A percentile compares a stretch with the other conserved stretches of the same genome.
phyloP scores from a whole-genome alignment of 1,140 invertebrate species.

The Phocides pigmalion region DNA sequence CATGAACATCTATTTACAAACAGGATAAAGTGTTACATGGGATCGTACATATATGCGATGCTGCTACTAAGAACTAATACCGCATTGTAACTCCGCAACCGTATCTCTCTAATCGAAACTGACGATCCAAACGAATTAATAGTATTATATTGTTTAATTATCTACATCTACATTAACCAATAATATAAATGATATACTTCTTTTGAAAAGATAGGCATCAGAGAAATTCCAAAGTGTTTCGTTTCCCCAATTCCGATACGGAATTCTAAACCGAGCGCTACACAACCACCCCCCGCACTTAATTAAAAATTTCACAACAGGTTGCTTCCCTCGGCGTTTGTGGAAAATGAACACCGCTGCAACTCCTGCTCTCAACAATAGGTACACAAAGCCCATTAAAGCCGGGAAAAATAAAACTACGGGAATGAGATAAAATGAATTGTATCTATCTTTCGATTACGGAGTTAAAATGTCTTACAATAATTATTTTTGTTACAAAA shows the following conservation, averaged over 20 bases:
- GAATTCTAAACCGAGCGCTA: conserved; percentile 45
- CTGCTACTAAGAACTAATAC: no score
- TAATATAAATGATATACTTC: no score
- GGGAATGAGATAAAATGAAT: conserved; percentile 33
- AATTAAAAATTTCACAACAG: conserved; percentile 76
- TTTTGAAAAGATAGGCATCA: not conserved
- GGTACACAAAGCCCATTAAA: conserved; percentile 41
- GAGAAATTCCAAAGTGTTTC: not conserved
- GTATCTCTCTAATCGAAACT: no score
- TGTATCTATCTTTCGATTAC: conserved; percentile 34
- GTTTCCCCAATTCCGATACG: conserved; percentile 19
- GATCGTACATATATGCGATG: no score
- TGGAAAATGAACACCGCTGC: conserved; percentile 46
- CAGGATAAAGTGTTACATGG: no score
- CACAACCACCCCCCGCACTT: conserved; percentile 53
- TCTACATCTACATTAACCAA: no score
- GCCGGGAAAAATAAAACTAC: conserved; percentile 26
- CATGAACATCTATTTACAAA: no score
- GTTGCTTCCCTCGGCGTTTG: conserved; percentile 55
- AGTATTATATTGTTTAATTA: no score
- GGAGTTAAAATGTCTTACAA: conserved; percentile 21
- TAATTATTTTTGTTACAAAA: not conserved
- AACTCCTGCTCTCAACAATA: conserved; percentile 38
- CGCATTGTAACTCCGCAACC: no score
- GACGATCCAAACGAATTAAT: no score